These are phyloP conservation scores for Ganaspis sp. DNA, from an alignment of 1,140 invertebrate genomes.

Conservation along the genomic window DNA sequence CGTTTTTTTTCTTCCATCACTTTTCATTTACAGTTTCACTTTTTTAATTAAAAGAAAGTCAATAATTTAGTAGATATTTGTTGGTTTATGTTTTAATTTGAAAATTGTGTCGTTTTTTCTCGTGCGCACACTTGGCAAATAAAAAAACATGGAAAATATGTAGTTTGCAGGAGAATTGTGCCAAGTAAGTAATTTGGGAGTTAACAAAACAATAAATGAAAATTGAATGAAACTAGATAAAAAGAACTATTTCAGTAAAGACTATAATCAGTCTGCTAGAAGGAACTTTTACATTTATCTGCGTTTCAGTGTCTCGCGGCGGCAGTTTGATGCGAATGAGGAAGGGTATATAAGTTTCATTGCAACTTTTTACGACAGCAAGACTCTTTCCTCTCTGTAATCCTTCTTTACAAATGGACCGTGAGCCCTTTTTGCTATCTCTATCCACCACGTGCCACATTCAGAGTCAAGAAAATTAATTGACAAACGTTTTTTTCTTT, in stretches of 20 bases:
- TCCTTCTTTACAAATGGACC: slow-evolving; percentile 26
- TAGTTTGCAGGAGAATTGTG: too few relatives aligned
- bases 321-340: slow-evolving; percentile 11
- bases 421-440: background rate
- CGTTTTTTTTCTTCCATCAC: too few relatives aligned
- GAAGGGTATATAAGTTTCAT: slow-evolving; percentile 19
- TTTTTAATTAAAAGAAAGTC: too few relatives aligned
- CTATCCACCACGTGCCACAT: background rate
- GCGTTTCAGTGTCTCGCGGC: background rate
- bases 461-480: background rate
- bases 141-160: too few relatives aligned
- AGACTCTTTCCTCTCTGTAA: slow-evolving; percentile 11
- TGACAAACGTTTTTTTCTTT: background rate
- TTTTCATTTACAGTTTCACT: too few relatives aligned
- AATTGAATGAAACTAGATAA: slow-evolving; percentile 17
- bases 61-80: too few relatives aligned
- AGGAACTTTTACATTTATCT: slow-evolving; percentile 29
- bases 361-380: slow-evolving; percentile 11
- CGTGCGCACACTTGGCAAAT: too few relatives aligned
- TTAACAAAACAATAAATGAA: background rate
- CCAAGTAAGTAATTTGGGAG: background rate
- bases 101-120: too few relatives aligned
- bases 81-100: too few relatives aligned
- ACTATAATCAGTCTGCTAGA: slow-evolving; percentile 13
- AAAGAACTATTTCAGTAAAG: background rate